Evolutionary conservation across 2,888 invertebrate genomes (phyloP), one percentile per base, ranked within the genome.

Genomic region (Caradrina kadenii): DNA sequence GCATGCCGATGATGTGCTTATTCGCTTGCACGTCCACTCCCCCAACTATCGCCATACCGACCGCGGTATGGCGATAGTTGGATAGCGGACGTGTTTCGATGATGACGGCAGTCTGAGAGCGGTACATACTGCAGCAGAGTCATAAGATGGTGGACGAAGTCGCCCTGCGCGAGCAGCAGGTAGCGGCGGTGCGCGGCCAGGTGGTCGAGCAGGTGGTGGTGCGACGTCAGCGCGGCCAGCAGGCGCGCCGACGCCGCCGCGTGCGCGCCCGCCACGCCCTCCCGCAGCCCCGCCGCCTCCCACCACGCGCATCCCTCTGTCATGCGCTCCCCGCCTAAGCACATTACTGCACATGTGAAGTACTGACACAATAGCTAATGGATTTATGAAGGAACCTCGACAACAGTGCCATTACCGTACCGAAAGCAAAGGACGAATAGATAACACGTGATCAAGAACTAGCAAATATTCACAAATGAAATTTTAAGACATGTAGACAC

Each of bases 121-220:
- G 35, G 64, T 64, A 96, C 97, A 96, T 94, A 99, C 98, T 98
- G 98, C 76, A 99, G 94, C 73, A 99, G 96, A 86, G 99, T 98
- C 97, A 99, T 98, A 64, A 99, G 97, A 89, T 99, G 98, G 87
- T 98, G 97, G 85, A 99, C 98, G 93, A 99, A 99, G 95, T 99
- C 99, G 0, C 99, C 99, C 96, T 99, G 99, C 17, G 99, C 99
- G 17, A 99, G 96, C 65, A 99, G 96, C 86, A 99, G 95, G 93
- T 99, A 99, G 71, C 98, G 97, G 78, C 99, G 96, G 93, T 99
- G 97, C 26, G 99, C 99, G 87, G 98, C 97, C 63, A 99, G 96
- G 94, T 99, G 99, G 91, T 98, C 98, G 86, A 98, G 96, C 77
- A 99, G 96, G 87, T 98, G 98, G 94, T 99, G 99, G 84, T 98